Conservation (phyloP, 2,113 vertebrate species). For the Oryzias celebensis region DNA sequence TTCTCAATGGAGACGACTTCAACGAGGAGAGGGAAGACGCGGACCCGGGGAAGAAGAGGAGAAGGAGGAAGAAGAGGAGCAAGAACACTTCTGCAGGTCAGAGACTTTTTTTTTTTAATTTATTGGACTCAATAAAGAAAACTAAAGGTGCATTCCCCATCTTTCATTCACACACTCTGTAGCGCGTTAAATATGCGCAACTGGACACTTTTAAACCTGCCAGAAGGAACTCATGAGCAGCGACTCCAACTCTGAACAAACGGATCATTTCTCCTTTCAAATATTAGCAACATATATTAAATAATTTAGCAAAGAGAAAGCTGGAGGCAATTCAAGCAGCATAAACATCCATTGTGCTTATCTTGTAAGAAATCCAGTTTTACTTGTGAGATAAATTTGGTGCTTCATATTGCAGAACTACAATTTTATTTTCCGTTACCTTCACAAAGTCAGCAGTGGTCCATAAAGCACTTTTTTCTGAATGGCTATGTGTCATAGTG, state of each 20-base stretch:
- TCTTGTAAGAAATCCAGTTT: no score
- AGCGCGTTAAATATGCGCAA: conserved; percentile 33
- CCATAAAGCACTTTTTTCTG: conserved; percentile 23
- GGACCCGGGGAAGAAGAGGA: conserved; percentile 82
- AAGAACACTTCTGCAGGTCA: conserved; percentile 78
- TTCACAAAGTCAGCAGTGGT: conserved; percentile 26
- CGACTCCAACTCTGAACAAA: conserved; percentile 31
- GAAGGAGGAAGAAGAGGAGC: conserved; percentile 90
- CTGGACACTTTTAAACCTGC: conserved; percentile 55
- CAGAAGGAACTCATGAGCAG: conserved; percentile 26
- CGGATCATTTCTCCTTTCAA: conserved; percentile 26
- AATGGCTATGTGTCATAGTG: conserved; percentile 56
- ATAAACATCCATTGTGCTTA: no score
- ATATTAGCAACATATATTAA: neutral
- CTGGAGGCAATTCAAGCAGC: neutral
- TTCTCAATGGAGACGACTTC: conserved; percentile 84
- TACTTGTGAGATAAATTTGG: no score
- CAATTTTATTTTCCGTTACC: conserved; percentile 16
- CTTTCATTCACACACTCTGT: conserved; percentile 2
- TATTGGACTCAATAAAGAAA: neutral
- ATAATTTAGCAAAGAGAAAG: neutral
- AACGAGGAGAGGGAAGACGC: conserved; percentile 77
- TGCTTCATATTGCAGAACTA: neutral
- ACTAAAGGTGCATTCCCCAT: conserved; percentile 19
- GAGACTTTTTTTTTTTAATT: conserved; percentile 23